Evolutionary conservation across 2,888 invertebrate genomes (phyloP), one percentile per base, ranked within the genome.

Genomic region (Adineta ricciae): DNA sequence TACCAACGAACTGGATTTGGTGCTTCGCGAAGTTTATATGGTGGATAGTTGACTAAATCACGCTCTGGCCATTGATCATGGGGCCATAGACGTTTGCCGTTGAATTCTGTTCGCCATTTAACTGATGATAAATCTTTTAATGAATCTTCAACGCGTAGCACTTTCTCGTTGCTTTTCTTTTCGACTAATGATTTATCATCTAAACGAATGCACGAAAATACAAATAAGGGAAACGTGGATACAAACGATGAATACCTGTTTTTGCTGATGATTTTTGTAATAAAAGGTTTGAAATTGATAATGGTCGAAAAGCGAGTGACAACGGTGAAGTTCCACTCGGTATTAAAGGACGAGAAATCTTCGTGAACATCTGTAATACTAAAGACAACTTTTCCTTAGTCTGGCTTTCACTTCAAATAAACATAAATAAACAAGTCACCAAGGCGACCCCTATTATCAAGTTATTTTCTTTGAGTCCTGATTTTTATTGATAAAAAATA

Each of bases 1-100:
- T 95, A 95, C 88, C 96, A 90, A 85, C 97, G 93, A 86, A 95
- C 95, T 88, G 91, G 91, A 86, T 94, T 93, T 36, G 94, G 93
- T 87, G 93, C 91, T 87, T 93, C 93, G 32, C 92, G 92, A 87
- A 94, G 92, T 85, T 93, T 91, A 1, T 93, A 93, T 83, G 94
- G 92, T 38, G 95, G 94, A 91, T 93, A 94, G 91, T 94, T 94
- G 86, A 92, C 92, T 87, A 93, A 91, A 90, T 95, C 94, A 46
- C 94, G 92, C 84, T 93, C 93, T 19, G 93, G 93, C 78, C 78
- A 78, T 54, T 92, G 91, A 87, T 89, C 90, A 87, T 89, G 86
- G 21, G 86, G 86, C 38, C 38, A 41, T 41, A 78, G 41, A 41
- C 78, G 78, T 78, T 78, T 78, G 24, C 78, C 78, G n/a, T 78